Evolutionary conservation across 1,140 invertebrate species (phyloP), one percentile per base, ranked within the genome.

Genomic region (Mactra quadrangularis): DNA sequence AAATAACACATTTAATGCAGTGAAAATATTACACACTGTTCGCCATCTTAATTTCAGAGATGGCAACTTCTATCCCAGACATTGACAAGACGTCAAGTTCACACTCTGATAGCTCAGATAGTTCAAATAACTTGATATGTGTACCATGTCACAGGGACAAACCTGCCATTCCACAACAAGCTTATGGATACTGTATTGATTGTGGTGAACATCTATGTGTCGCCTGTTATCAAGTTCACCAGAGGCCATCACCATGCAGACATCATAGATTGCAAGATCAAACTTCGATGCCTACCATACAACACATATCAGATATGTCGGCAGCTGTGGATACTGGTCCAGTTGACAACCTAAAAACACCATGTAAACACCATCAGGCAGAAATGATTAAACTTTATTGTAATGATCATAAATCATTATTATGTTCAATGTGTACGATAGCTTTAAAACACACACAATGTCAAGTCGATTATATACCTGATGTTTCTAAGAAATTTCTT

Each of bases 351-450:
- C 17, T 62, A 64, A 64, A 31, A 11, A 35, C 25, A 7, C 41
- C 38, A 22, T 64, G 60, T 45, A 22, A 22, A 15, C 35, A 25
- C 6, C 60, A 64, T 45, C n/a, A 15, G 4, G 35, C 35, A 22
- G 38, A 64, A 64, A 41, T 17, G 22, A 9, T 45, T 33, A 33
- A 64, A 22, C 38, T 64, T 25, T 64, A 45, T 22, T 64, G 60
- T 45, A n/a, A 33, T 22, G 41, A 64, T 25, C 60, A 64, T 22
- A 25, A n/a, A 6, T 7, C 19, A 7, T 38, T 45, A 38, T n/a
- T 35, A 64, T 64, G 60, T 19, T 41, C 3, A n/a, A 35, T 64
- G 3, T 64, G 60, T 45, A n/a, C n/a, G n/a, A n/a, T 64, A n/a
- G 38, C 60, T 6, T 35, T 64, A n/a, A n/a, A 22, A 25, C 60